Percentiles rank a stretch among this genome's conserved stretches.
phyloP scores from a whole-genome alignment of 2,888 invertebrate genomes.

The Polyommatus icarus region DNA sequence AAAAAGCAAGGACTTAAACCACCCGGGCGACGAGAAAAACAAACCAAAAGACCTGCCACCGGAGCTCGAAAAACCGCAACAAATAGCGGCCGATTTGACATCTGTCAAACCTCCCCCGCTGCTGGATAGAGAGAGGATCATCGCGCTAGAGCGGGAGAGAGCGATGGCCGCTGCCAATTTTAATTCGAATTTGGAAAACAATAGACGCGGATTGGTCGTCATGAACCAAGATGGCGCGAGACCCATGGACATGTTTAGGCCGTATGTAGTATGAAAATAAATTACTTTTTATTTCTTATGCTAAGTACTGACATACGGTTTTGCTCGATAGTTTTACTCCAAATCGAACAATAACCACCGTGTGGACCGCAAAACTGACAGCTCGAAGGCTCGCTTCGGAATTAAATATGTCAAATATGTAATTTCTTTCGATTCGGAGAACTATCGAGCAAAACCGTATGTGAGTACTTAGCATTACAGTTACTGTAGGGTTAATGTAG shows the following conservation, averaged over 20 bases:
- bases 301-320: too few relatives aligned
- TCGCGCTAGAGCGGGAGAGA: conserved; percentile 70
- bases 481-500: not conserved
- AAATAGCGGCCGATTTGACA: conserved; percentile 70
- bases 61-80: conserved; percentile 58
- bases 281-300: conserved; percentile 55
- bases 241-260: conserved; percentile 76
- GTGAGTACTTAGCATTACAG: too few relatives aligned
- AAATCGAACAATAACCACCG: too few relatives aligned
- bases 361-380: too few relatives aligned
- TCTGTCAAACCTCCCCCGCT: conserved; percentile 71
- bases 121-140: conserved; percentile 75
- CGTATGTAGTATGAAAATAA: conserved; percentile 77
- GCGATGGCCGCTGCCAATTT: conserved; percentile 76
- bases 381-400: too few relatives aligned
- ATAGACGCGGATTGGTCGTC: conserved; percentile 69
- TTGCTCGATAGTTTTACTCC: too few relatives aligned
- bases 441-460: too few relatives aligned
- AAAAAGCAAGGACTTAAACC: conserved; percentile 76
- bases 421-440: too few relatives aligned
- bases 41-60: conserved; percentile 56
- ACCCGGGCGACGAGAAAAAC: conserved; percentile 62
- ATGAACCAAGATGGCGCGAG: conserved; percentile 73
- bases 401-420: too few relatives aligned
- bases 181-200: conserved; percentile 76